Base-by-base conservation (phyloP, 2,113 vertebrate genomes). In the Carettochelys insculpta region DNA sequence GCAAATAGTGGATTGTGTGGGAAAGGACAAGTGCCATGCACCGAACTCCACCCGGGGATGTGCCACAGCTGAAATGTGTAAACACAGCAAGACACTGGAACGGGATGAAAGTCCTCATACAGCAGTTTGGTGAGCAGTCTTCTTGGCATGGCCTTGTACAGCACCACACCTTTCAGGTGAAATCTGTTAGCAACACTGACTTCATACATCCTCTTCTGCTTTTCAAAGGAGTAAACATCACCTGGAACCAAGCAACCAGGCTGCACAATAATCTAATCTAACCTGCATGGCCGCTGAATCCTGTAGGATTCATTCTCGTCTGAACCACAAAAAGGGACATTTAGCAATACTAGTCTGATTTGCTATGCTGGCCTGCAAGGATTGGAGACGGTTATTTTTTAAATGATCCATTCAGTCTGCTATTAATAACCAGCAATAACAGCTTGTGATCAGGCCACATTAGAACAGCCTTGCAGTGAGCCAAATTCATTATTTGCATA, bases 401-500 rank as follows among this genome's bases (percentile, higher is more conserved):
- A 20, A 65, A n/a, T 65, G 61, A 48, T 29, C 78, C 79, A 78
- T n/a, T 86, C 50, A 0, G 41, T 7, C 27, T 0, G 1, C 34
- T 54, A 65, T 65, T 65, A 17, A 65, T 38, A 68, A 68, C 50
- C 75, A 22, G 54, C 16, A 17, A 41, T 8, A 78, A 88, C 87
- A 91, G 93, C 80, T 92, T 68, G 79, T 71, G 43, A 47, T 48
- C 13, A 65, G 84, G 20, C 54, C 80, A 14, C 0, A 41, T 27
- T 80, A 80, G 45, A 51, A 82, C 27, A 48, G 17, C 4, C 17
- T 5, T 31, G 78, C 3, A 89, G 79, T 77, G 92, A 76, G 43
- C 11, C 79, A 56, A 41, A 87, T 85, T 82, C 93, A 58, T 50
- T 61, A 85, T 77, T 95, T 95, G 93, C 94, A 95, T 90, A 95